A percentile compares a stretch with the other conserved stretches of the same genome.
phyloP scores from a whole-genome alignment of 2,888 invertebrate species.

The Heliconius cydno region DNA sequence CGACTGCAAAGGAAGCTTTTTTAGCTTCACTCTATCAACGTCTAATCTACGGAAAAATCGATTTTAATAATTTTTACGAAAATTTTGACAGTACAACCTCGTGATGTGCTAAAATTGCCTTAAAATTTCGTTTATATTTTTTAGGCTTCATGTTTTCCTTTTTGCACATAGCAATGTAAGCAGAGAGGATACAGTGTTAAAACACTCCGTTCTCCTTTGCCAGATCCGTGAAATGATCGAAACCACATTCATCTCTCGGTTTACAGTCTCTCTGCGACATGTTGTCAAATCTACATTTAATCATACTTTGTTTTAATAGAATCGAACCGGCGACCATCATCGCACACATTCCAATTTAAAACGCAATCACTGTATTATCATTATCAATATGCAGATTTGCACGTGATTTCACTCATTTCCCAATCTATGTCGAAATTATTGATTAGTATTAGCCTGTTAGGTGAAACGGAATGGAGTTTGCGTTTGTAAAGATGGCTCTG shows the following conservation, averaged over 20 bases:
- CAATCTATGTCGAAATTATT: slow-evolving; percentile 15
- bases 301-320: background rate
- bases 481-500: slow-evolving; percentile 9
- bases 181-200: background rate
- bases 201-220: background rate
- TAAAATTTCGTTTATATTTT: too few relatives aligned
- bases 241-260: too few relatives aligned
- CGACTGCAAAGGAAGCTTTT: background rate
- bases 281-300: background rate
- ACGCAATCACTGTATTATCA: background rate
- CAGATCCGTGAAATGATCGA: too few relatives aligned
- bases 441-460: slow-evolving; percentile 15
- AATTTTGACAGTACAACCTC: too few relatives aligned
- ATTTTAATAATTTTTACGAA: too few relatives aligned
- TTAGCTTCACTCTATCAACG: background rate
- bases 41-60: background rate
- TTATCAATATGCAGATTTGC: slow-evolving; percentile 16
- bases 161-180: too few relatives aligned
- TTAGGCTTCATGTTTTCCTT: too few relatives aligned
- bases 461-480: slow-evolving; percentile 9
- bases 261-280: too few relatives aligned
- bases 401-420: background rate
- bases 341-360: background rate
- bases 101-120: too few relatives aligned
- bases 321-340: background rate